Base-by-base conservation (phyloP, 1,140 invertebrate genomes). In the Nautilus pompilius region DNA sequence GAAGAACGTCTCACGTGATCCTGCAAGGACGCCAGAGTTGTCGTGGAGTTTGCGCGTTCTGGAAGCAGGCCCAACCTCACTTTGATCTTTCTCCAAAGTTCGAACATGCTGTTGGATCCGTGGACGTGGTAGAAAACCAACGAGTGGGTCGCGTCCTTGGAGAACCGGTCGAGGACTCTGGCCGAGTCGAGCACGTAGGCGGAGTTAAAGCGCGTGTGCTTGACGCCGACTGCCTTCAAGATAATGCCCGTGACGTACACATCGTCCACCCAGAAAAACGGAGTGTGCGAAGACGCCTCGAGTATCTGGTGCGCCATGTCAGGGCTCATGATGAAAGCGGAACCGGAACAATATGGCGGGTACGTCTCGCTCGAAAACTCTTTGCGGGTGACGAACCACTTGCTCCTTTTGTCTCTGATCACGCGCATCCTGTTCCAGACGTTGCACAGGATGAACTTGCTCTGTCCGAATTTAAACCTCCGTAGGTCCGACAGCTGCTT, bases 401-500 rank as follows among this genome's bases (percentile, higher is more conserved):
- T 85, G 36, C 77, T 82, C 22, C 74, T 72, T 46, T 73, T 71
- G 36, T 82, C 72, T 10, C 80, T 64, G 36, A 80, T 72, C 3
- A 79, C 78, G 22, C 70, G 69, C 72, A 79, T 76, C 32, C 70
- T 63, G 15, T 69, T 56, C 74, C 76, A 80, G 15, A 78, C 69
- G 64, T 77, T 71, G 67, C 80, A 81, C 15, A 78, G 64, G 22
- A 80, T 67, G 13, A 71, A 53, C 3, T 66, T 46, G 24, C 62
- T 64, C 0, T 4, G 29, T 2, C 65, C 69, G 26, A 63, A 41
- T 8, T 63, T 33, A 2, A 57, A 49, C n/a, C 60, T 41, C 8
- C 69, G 57, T 1, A 76, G 54, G n/a, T 60, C 63, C 5, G 41
- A 85, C 6, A 93, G 74, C 80, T 90, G 89, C 61, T 86, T 83